Base-by-base conservation (phyloP, 2,888 invertebrate genomes). In the Ecliptopera silaceata region DNA sequence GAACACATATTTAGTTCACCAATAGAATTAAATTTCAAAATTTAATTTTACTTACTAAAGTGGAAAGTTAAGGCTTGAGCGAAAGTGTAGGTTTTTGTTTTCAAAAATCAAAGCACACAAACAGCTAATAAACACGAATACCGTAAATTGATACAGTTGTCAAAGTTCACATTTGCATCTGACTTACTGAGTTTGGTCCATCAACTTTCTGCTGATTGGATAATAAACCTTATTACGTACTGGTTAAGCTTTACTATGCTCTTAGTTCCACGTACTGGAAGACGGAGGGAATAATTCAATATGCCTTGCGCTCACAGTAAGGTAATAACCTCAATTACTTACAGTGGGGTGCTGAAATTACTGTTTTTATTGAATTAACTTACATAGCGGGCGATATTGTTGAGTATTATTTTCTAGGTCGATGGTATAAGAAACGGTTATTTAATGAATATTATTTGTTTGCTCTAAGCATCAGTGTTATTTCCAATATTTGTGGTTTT, bases 211-310 rank as follows among this genome's bases (percentile, higher is more conserved):
- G 26, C 6, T 8, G 26, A 26, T 8, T 26, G 4, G 4, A 26
- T 6, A 8, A 8, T 32, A 17, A 10, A 11, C 11, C n/a, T 11
- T 39, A 39, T 15, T 22, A 45, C 3, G 15, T 20, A 46, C 56
- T 51, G 42, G n/a, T 3, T 20, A 29, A 39, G 8, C 11, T 48
- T 10, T 59, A 56, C 59, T 52, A 51, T 56, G 56, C 12, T 13
- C 26, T 15, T 13, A 45, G 15, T 17, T 26, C 42, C 50, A 50
- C 54, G 46, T 59, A 50, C 50, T 54, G 32, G 8, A 38, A 47
- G 42, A 39, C 38, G 13, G 46, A 42, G 49, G 49, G 50, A 59
- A 72, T 83, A 82, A 82, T 82, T 79, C 73, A 77, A 83, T 82
- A 76, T 77, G 71, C 75, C 69, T 70, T 72, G 77, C 74, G 75